Base-by-base conservation (phyloP, 1,140 invertebrate genomes). In the Habropoda laboriosa region DNA sequence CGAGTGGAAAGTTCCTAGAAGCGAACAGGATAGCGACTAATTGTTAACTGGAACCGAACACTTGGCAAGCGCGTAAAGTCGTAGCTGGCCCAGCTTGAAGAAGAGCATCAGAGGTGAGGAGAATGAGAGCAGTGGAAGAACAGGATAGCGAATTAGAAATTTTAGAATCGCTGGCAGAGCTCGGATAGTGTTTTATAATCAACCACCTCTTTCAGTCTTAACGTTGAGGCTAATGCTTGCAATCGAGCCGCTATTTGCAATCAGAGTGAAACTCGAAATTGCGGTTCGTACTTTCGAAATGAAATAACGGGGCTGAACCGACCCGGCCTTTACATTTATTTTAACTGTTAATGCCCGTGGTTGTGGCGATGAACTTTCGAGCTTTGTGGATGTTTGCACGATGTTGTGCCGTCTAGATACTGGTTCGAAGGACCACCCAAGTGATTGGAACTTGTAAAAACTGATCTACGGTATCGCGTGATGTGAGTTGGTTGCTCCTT, bases 121-220 rank as follows among this genome's bases (percentile, higher is more conserved):
- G 16, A 42, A n/a, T 45, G 47, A 55, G 38, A 10, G 32, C 21
- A 21, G 10, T 24, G 18, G 5, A 32, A 1, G 24, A 27, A 55
- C 21, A 60, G 30, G 58, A n/a, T 21, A 30, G 38, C 49, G 24
- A 74, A 71, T 45, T 79, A 67, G 80, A 21, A 73, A 75, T 83
- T 53, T 66, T 42, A 32, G 47, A 83, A 83, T 75, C 45, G 55
- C 55, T 75, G 60, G 67, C 72, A 64, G 51, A 79, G 47, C 70
- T 58, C 21, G 70, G 58, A 75, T 72, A 79, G 86, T 86, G 87
- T 64, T 83, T 87, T 88, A 82, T 87, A 87, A 88, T 88, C 79
- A 47, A 45, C 70, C 71, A 68, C 77, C 77, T 72, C 78, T 63
- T 40, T 40, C 40, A 38, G 51, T 21, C 42, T 57, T 51, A 68